Evolutionary conservation across 2,113 vertebrate species (phyloP), one percentile per base, ranked within the genome.

Genomic region (Myrmophylax atrothorax): DNA sequence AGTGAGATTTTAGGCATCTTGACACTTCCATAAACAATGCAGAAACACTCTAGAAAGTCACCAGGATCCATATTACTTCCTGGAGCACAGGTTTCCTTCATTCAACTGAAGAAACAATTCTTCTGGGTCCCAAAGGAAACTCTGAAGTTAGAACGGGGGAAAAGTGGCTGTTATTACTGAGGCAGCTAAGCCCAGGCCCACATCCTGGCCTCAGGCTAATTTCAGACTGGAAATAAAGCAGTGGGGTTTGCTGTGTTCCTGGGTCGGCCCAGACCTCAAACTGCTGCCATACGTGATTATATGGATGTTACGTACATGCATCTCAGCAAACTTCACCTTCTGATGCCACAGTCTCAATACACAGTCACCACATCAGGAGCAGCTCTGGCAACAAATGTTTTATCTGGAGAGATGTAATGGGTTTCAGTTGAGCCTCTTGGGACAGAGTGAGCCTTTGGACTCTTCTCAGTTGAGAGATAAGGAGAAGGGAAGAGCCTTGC

Each of bases 281-380:
- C 2, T 84, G 23, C 28, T 87, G 16, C 55, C 46, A 12, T 3
- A 24, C 0, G 0, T 52, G 14, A 8, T 63, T 58, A 15, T 50
- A 23, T 22, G 40, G 60, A 35, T 1, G 3, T 20, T 33, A 52
- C 3, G 2, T 9, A 20, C 0, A 0, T 47, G 10, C 23, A 18
- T 31, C 38, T 74, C 59, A 47, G 70, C 55, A 83, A 53, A 87
- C 67, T 80, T 83, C 4, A 3, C 20, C 33, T 70, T 22, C 73
- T 38, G 31, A 47, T 80, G 58, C 24, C 74, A 53, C 50, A 59
- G 14, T 5, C 72, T 77, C 72, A 25, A 18, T 15, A 17, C 7
- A 10, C 0, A 10, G 16, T 7, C 49, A 64, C 29, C 42, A 18
- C n/a, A n/a, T 25, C 1, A 56, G n/a, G 28, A 77, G 33, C 7